Percentiles rank a stretch among this genome's conserved stretches.
Evolutionary conservation across 2,888 invertebrate genomes (phyloP).

Genomic region (Caenorhabditis japonica): DNA sequence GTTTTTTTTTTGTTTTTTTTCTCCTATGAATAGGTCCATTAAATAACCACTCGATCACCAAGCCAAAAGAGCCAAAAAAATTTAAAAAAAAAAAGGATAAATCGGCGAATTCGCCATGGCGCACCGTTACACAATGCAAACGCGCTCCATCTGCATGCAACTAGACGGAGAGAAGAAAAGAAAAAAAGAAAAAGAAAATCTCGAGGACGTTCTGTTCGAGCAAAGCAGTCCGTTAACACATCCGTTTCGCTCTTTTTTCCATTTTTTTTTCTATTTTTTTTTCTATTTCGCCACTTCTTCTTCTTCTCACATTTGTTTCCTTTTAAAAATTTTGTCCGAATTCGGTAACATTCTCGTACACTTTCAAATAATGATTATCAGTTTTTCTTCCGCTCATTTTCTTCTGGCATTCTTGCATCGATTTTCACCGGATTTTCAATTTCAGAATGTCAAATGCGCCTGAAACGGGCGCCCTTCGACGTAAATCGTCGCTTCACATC

Average conservation of each 20-base stretch:
- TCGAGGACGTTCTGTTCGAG: slow-evolving; percentile 4
- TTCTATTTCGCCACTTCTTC: slow-evolving; percentile 19
- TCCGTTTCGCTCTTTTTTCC: background rate
- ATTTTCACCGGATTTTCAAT: background rate
- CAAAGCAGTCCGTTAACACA: slow-evolving; percentile 17
- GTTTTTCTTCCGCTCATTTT: too few species aligned
- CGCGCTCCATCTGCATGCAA: slow-evolving; percentile 7
- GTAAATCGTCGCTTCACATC: slow-evolving; percentile 52
- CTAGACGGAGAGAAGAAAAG: slow-evolving; percentile 8
- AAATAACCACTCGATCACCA: too few species aligned
- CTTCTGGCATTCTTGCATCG: background rate
- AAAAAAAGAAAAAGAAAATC: slow-evolving; percentile 4
- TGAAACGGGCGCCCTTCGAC: slow-evolving; percentile 52
- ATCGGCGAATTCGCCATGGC: too few species aligned
- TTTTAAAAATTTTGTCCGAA: slow-evolving; percentile 4
- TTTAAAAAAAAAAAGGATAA: too few species aligned
- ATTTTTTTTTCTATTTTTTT: background rate
- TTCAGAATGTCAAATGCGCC: slow-evolving; percentile 48
- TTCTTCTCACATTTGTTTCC: slow-evolving; percentile 13
- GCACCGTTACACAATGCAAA: too few species aligned
- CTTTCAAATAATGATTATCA: too few species aligned
- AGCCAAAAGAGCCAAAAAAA: too few species aligned
- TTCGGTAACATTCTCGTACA: background rate
- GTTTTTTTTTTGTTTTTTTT: too few species aligned
- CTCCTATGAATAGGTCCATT: too few species aligned